Evolutionary conservation across 2,797 vertebrate species (phyloP).

Genomic region (Leptoclinus maculatus): DNA sequence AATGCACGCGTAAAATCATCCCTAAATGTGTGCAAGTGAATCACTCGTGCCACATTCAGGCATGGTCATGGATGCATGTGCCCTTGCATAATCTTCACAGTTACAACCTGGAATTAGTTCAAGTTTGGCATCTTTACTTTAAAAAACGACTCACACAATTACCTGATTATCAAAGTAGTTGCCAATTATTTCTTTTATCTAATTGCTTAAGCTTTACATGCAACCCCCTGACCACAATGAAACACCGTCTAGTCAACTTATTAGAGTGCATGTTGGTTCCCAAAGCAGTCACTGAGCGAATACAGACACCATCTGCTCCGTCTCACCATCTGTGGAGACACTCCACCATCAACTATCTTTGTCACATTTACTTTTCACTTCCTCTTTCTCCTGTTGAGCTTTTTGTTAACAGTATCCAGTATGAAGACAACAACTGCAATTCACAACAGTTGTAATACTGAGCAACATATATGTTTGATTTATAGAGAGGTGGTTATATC

Average conservation of each 20-base stretch:
- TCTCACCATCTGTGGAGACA: neutral
- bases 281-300: neutral
- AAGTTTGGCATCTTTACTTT: neutral
- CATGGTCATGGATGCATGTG: neutral
- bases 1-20: neutral
- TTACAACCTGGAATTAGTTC: neutral
- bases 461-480: neutral
- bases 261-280: neutral
- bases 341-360: neutral
- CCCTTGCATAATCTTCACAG: neutral
- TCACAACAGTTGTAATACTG: too few relatives aligned
- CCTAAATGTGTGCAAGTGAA: neutral
- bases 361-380: constrained; percentile 10
- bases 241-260: too few relatives aligned
- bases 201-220: neutral
- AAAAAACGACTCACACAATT: neutral
- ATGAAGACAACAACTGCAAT: neutral
- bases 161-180: neutral
- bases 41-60: neutral
- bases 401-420: neutral
- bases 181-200: neutral
- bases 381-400: neutral
- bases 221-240: neutral
- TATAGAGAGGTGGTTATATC: neutral
- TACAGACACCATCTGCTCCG: neutral